Evolutionary conservation across 2,113 vertebrate species (phyloP), one percentile per base, ranked within the genome.

Genomic region (Lagopus leucura): DNA sequence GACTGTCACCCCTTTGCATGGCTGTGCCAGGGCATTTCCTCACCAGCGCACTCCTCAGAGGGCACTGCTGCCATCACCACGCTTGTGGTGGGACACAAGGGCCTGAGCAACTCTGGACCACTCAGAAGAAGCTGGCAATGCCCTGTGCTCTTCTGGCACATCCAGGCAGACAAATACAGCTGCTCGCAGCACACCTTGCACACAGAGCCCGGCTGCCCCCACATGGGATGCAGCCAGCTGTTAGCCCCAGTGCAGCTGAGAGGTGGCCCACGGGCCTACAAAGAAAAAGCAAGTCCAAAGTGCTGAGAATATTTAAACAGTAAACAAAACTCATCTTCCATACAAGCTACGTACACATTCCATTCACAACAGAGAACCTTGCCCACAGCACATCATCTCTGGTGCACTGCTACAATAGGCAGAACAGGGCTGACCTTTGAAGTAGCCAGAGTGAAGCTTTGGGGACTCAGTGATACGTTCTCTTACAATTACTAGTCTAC

Each of bases 331-430:
- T 20, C 43, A 10, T 34, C 42, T 30, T 4, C 43, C 38, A 21
- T 2, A 30, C 0, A 1, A 1, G 1, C 40, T 11, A 2, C 1
- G 0, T 25, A 38, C 42, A 78, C 0, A 0, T 38, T 60, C 24
- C 22, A 2, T 64, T 79, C 32, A 22, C 52, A 69, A 71, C 28
- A 21, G 7, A 61, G 22, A 61, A 27, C 25, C 63, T 72, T 36
- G 15, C 5, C 10, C 8, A 3, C 10, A 10, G 14, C 13, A 8
- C 40, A 18, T 7, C 7, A 30, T 6, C 63, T 48, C 19, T 15
- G 36, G 74, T 52, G 45, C 18, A 4, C 32, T 57, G 72, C 63
- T 38, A 67, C 47, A 7, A 11, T 15, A 13, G 30, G n/a, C 6
- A 86, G 47, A 50, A 61, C 34, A 92, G 74, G 86, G 81, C 54